phyloP scores from a whole-genome alignment of 2,113 vertebrate species.

The Tor tambroides region DNA sequence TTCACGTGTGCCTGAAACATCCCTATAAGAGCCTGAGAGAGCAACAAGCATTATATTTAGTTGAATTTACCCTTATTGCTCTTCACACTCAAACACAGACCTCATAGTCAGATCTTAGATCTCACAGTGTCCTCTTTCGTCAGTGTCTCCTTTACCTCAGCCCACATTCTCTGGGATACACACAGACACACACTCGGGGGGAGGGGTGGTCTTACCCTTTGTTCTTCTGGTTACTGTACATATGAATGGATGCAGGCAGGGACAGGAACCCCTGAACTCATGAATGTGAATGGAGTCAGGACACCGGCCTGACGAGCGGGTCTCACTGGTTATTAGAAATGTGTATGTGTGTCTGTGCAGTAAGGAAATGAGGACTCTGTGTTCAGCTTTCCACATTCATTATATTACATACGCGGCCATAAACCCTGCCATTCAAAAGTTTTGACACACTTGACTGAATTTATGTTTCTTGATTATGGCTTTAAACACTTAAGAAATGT shows the following conservation, averaged over 20 bases:
- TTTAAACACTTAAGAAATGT: not conserved
- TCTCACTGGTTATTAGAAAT: slow-evolving; percentile 70
- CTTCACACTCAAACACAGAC: not conserved
- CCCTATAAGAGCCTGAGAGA: not conserved
- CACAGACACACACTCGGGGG: slow-evolving; percentile 28
- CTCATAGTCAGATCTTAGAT: not conserved
- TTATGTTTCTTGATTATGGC: not conserved
- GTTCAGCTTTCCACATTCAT: not conserved
- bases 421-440: not conserved
- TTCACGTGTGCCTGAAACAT: not conserved
- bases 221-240: slow-evolving; percentile 42
- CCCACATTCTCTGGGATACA: slow-evolving; percentile 8
- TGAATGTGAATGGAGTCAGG: slow-evolving; percentile 44
- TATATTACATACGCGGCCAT: not conserved
- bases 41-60: not conserved
- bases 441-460: slow-evolving; percentile 4
- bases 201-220: slow-evolving; percentile 6
- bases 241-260: slow-evolving; percentile 41
- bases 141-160: not conserved
- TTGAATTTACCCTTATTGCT: not conserved
- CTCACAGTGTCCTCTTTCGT: not conserved
- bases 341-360: slow-evolving; percentile 53
- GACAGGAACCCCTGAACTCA: slow-evolving; percentile 40
- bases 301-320: slow-evolving; percentile 71
- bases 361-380: slow-evolving; percentile 58